These are phyloP conservation scores for Oscheius sp. DNA, from an alignment of 2,888 invertebrate species.

Conservation along the genomic window DNA sequence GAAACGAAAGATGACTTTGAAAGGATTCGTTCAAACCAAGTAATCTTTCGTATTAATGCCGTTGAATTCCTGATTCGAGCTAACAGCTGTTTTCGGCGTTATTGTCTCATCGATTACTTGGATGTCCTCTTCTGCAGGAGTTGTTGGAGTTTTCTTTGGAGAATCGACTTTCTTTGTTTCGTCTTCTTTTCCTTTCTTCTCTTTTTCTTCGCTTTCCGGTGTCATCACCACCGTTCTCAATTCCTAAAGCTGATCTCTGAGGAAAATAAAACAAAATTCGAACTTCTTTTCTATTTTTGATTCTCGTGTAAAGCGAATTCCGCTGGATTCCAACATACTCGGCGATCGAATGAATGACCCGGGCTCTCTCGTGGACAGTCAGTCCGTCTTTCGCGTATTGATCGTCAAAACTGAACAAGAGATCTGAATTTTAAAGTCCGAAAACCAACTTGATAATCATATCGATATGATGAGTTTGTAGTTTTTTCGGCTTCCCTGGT, in stretches of 20 bases:
- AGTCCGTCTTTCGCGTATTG: conserved; percentile 20
- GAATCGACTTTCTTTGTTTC: neutral
- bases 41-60: neutral
- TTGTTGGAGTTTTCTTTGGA: neutral
- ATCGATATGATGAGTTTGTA: conserved; percentile 27
- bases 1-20: too few relatives aligned
- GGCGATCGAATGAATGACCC: conserved; percentile 12
- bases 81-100: neutral
- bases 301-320: conserved; percentile 10
- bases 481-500: conserved; percentile 18
- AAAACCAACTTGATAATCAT: conserved; percentile 10
- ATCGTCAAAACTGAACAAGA: conserved; percentile 18
- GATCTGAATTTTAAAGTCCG: too few relatives aligned
- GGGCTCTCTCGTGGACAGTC: conserved; percentile 17
- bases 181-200: too few relatives aligned
- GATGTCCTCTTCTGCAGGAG: neutral
- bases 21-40: neutral
- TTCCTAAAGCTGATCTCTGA: too few relatives aligned
- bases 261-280: neutral
- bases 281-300: conserved; percentile 22
- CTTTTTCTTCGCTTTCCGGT: too few relatives aligned
- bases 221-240: neutral
- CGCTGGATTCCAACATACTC: conserved; percentile 22
- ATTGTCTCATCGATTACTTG: neutral
- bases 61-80: too few relatives aligned